Evolutionary conservation across 2,113 vertebrate genomes (phyloP).

Genomic region (Dermatemys mawii): DNA sequence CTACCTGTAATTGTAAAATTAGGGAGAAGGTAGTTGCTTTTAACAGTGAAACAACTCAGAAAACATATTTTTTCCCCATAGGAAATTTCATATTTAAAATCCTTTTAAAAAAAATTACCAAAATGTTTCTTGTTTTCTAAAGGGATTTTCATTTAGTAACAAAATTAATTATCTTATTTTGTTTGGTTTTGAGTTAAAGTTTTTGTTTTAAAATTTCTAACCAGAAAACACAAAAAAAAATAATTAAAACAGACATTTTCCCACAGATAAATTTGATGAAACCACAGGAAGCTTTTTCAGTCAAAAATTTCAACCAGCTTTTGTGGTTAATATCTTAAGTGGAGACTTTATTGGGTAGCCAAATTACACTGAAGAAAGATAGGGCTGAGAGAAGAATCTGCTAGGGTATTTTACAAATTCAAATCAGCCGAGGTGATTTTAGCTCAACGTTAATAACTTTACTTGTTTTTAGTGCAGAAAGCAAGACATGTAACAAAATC

Average conservation of each 20-base stretch:
- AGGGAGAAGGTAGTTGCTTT: not conserved
- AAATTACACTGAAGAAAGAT: not conserved
- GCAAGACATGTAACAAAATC: not conserved
- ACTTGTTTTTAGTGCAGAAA: not conserved
- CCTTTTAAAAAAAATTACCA: not conserved
- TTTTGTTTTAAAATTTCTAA: not conserved
- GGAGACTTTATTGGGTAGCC: not conserved
- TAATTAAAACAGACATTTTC: constrained; percentile 30
- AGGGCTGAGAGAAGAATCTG: not conserved
- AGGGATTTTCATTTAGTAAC: not conserved
- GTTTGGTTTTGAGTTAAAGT: not conserved
- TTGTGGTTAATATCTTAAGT: constrained; percentile 12
- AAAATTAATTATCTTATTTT: not conserved
- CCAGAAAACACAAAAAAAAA: not conserved
- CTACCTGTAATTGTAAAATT: not conserved
- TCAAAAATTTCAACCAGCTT: constrained; percentile 8
- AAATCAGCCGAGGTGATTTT: not conserved
- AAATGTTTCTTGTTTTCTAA: not conserved
- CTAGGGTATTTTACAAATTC: not conserved
- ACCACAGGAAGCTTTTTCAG: constrained; percentile 10
- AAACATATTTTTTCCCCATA: not conserved
- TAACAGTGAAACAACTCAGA: not conserved
- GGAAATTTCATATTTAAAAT: not conserved
- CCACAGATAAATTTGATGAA: constrained; percentile 23
- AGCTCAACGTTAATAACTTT: constrained; percentile 2